Conservation (phyloP, 64 coral and sea anemone genomes). For the Pocillopora damicornis region DNA sequence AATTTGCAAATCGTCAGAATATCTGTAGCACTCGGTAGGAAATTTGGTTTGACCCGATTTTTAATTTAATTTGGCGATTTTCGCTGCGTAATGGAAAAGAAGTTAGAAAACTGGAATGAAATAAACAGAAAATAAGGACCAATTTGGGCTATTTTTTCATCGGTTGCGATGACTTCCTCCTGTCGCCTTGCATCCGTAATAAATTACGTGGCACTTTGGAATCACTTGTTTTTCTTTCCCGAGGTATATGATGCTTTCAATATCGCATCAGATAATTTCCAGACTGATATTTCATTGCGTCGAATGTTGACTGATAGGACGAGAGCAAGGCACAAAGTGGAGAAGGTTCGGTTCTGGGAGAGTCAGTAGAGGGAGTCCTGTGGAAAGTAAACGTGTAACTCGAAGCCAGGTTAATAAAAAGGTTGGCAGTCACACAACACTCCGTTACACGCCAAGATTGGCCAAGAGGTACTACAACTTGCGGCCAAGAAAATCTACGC, state of each 20-base stretch:
- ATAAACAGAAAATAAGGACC: too few relatives aligned
- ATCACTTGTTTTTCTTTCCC: background rate
- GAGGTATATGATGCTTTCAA: background rate
- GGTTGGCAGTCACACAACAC: background rate
- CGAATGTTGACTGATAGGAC: background rate
- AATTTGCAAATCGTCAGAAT: too few relatives aligned
- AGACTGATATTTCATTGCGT: background rate
- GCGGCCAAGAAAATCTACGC: slow-evolving; percentile 1
- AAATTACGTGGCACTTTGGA: too few relatives aligned
- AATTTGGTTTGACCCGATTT: too few relatives aligned
- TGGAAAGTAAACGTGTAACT: background rate
- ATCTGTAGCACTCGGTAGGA: too few relatives aligned
- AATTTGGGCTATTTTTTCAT: too few relatives aligned
- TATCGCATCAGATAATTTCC: background rate
- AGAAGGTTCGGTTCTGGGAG: background rate
- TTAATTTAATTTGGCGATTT: too few relatives aligned
- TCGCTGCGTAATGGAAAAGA: too few relatives aligned
- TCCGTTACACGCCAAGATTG: background rate
- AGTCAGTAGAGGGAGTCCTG: background rate
- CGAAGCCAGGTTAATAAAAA: background rate
- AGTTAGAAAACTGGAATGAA: too few relatives aligned
- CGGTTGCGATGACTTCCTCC: too few relatives aligned
- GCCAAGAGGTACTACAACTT: background rate
- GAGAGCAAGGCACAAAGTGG: slow-evolving; percentile 29
- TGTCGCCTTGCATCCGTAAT: too few relatives aligned